Evolutionary conservation across 1,140 invertebrate genomes (phyloP), one percentile per base, ranked within the genome.

Genomic region (Conus betulinus): DNA sequence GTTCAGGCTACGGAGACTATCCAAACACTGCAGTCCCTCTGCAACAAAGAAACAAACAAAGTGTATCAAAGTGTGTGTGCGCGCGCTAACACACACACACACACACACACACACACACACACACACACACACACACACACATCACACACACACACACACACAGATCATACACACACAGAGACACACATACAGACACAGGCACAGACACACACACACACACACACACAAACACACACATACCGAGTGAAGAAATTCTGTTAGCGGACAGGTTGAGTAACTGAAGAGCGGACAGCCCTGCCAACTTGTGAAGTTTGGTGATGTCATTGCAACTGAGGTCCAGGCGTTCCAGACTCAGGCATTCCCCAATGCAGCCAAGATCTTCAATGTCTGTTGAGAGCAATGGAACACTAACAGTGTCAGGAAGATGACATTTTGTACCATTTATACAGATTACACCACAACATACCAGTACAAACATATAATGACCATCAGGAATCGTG

Each of bases 1-100:
- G 89, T 94, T 94, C 7, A 94, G 82, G 71, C 87, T 92, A 53
- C 92, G 89, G 53, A 94, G 88, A 90, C 91, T 93, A 23, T 94
- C 93, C 23, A 94, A 83, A 17, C 91, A 88, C 89, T 94, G 94
- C 60, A 94, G 87, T 15, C 94, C 94, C 84, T 94, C 94, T 94
- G 91, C 53, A 91, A 91, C 51, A 87, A 63, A 55, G 60, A 27
- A 13, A 13, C 23, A 85, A 67, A 53, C 17, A 63, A 51, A 23
- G 3, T 6, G 53, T 27, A 57, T 53, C 2, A 6, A 53, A 55
- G 39, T 39, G 39, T 39, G 39, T 39, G 39, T 3, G 39, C 39
- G 39, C 39, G 3, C 39, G 3, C 39, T 1, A 39, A 39, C 20
- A 51, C 63, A 7, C 67, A 76, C 27, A 84, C 84, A 39, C 17